Percentiles rank a stretch among this genome's conserved stretches.
phyloP scores from a whole-genome alignment of 2,113 vertebrate species.

The Electrona antarctica region DNA sequence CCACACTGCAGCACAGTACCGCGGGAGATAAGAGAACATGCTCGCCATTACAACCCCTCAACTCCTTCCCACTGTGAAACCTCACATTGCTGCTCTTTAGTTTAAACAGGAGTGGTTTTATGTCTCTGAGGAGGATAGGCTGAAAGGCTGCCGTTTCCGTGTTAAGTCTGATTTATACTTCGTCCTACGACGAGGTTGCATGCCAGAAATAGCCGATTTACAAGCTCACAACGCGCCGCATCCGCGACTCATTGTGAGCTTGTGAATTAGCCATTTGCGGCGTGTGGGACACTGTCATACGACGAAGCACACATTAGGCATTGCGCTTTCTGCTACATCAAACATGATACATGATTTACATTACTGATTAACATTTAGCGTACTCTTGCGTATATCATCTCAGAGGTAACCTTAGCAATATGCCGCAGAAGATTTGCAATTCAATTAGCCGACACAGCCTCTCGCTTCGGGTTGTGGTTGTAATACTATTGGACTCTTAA shows the following conservation, averaged over 20 bases:
- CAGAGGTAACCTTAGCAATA: not conserved
- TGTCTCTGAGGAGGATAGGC: not conserved
- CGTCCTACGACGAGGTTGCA: no score
- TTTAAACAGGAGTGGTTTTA: conserved; percentile 33
- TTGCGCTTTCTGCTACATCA: not conserved
- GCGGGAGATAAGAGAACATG: conserved; percentile 61
- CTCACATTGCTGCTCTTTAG: conserved; percentile 48
- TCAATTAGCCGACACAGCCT: conserved; percentile 37
- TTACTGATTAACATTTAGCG: conserved; percentile 6
- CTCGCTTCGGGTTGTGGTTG: conserved; percentile 26
- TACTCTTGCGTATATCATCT: conserved; percentile 2
- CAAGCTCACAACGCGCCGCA: no score
- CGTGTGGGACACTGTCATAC: not conserved
- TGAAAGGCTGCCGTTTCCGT: not conserved
- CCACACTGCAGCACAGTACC: conserved; percentile 54
- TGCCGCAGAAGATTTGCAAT: conserved; percentile 33
- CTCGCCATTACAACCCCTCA: conserved; percentile 52
- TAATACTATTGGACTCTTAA: conserved; percentile 41
- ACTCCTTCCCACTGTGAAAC: conserved; percentile 60
- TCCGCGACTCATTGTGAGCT: no score
- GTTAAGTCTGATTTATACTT: no score
- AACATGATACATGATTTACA: conserved; percentile 3
- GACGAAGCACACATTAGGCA: not conserved
- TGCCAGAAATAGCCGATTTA: no score
- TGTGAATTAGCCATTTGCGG: no score